A percentile compares a stretch with the other conserved stretches of the same genome.
Evolutionary conservation across 1,140 invertebrate genomes (phyloP).

Genomic region (Temnothorax longispinosus): DNA sequence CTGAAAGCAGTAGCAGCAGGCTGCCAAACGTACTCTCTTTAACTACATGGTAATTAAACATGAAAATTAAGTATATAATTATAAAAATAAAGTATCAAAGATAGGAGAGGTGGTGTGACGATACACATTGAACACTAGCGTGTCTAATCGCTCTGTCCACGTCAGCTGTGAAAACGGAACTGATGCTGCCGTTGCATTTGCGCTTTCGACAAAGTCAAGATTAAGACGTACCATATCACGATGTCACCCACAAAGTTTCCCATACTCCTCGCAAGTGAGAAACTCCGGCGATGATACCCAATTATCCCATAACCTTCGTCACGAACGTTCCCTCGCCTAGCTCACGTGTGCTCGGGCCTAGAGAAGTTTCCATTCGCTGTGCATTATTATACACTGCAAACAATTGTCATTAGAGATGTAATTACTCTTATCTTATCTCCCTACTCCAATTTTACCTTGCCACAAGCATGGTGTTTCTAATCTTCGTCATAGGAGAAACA

Average conservation of each 20-base stretch:
- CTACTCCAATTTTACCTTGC: neutral
- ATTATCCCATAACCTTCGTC: conserved; percentile 65
- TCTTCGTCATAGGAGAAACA: neutral
- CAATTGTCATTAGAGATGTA: neutral
- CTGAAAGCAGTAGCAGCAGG: conserved; percentile 84
- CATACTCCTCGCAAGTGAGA: conserved; percentile 76
- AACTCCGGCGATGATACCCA: conserved; percentile 21
- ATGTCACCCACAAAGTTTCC: conserved; percentile 83
- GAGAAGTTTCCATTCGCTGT: neutral
- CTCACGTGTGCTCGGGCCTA: neutral
- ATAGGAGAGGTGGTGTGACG: neutral
- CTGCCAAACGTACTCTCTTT: conserved; percentile 78
- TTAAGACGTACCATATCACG: conserved; percentile 82
- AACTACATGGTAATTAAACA: conserved; percentile 45
- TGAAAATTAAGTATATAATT: neutral
- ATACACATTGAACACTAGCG: neutral
- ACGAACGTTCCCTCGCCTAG: neutral
- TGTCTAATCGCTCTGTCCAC: neutral
- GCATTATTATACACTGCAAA: conserved; percentile 5
- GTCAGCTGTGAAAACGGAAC: neutral
- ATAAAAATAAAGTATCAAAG: neutral
- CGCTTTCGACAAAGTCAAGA: conserved; percentile 15
- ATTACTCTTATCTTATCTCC: conserved; percentile 17
- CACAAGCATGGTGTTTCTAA: neutral
- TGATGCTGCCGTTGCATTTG: neutral